Evolutionary conservation across 2,113 vertebrate genomes (phyloP), one percentile per base, ranked within the genome.

Genomic region (Promerops cafer): DNA sequence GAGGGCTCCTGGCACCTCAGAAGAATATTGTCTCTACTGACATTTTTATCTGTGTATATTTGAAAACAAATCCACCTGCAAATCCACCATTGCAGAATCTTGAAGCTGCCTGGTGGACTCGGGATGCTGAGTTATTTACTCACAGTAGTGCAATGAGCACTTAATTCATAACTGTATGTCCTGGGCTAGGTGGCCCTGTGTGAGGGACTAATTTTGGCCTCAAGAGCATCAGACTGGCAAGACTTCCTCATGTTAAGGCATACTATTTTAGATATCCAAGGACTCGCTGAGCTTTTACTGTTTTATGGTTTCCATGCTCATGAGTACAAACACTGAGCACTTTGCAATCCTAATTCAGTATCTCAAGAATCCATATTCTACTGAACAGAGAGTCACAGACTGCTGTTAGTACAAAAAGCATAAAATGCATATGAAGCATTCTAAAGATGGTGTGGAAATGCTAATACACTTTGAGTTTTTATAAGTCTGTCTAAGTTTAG

Each of bases 151-250:
- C 4, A 1, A 14, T 23, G 22, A 28, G 24, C 15, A 53, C 22
- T 31, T 44, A n/a, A 69, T 11, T 64, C 23, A 7, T 28, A 79
- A 28, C 4, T 31, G 6, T 15, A 33, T n/a, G 37, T 57, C 39
- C 54, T 33, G 13, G 16, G 5, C 21, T 40, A 26, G 15, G 17
- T 45, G 22, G 11, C 15, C 22, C 21, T 44, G 2, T 0, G 0
- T 22, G 14, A 17, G 13, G 27, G 6, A 27, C 10, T 44, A 13
- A 22, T 61, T 84, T 37, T 82, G 61, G 28, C 15, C 28, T 64
- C 60, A 59, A 16, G 13, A 59, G 6, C 45, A 45, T 22, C 75
- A 31, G 13, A 22, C 18, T 69, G 45, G 11, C 21, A 65, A 56
- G n/a, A 20, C 4, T 81, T 83, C 16, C 42, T 83, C 47, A 47